Percentiles rank a stretch among this genome's conserved stretches.
phyloP scores from a whole-genome alignment of 2,888 invertebrate species.

The Cerceris rybyensis region DNA sequence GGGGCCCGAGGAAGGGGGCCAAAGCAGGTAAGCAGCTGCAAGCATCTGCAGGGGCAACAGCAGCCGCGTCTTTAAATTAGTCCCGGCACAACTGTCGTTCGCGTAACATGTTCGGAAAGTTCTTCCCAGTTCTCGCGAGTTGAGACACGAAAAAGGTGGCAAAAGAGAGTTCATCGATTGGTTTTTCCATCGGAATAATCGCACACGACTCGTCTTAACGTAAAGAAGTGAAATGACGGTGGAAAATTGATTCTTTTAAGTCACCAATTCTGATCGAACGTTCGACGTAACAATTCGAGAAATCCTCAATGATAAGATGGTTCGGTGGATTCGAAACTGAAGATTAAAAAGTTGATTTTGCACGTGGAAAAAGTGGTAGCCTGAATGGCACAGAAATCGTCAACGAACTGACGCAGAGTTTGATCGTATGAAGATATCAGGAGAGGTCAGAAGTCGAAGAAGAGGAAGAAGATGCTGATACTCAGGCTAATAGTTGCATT shows the following conservation, averaged over 20 bases:
- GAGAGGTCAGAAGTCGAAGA: slow-evolving; percentile 33
- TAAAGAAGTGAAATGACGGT: neutral
- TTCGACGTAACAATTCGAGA: neutral
- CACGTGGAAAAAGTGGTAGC: neutral
- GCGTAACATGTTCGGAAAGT: slow-evolving; percentile 72
- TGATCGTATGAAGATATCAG: slow-evolving; percentile 53
- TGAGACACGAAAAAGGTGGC: neutral
- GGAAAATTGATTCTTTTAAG: neutral
- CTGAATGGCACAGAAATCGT: slow-evolving; percentile 11
- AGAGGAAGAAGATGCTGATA: slow-evolving; percentile 70
- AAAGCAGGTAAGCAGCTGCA: slow-evolving; percentile 78
- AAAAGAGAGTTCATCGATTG: neutral
- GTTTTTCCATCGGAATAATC: neutral
- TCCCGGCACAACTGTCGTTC: slow-evolving; percentile 80
- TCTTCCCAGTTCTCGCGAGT: slow-evolving; percentile 26
- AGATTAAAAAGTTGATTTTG: neutral
- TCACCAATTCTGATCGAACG: neutral
- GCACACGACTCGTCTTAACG: neutral
- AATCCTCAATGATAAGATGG: neutral
- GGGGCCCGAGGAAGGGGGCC: slow-evolving; percentile 57
- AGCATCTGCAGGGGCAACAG: slow-evolving; percentile 66
- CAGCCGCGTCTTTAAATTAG: slow-evolving; percentile 78
- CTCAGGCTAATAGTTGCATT: slow-evolving; percentile 64
- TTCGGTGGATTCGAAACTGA: neutral
- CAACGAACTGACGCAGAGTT: slow-evolving; percentile 1